Conservation (phyloP, 2,113 vertebrate species). For the Ctenomys sociabilis region DNA sequence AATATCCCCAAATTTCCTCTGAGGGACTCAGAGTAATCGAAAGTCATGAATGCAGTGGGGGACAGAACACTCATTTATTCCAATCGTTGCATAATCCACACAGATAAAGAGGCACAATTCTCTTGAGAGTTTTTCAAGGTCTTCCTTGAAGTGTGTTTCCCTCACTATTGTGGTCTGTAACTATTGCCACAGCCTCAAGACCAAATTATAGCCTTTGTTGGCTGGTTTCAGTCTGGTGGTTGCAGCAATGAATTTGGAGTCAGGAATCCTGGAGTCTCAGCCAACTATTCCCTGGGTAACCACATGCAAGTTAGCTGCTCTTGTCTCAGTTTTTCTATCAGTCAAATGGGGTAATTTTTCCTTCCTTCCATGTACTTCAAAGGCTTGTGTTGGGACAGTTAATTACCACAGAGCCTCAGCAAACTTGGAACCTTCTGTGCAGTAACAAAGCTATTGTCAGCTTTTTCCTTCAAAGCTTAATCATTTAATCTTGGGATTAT, state of each 20-base stretch:
- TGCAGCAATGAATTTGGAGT: slow-evolving; percentile 80
- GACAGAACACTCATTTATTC: slow-evolving; percentile 51
- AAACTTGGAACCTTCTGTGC: slow-evolving; percentile 23
- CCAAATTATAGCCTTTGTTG: slow-evolving; percentile 78
- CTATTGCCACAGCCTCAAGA: slow-evolving; percentile 70
- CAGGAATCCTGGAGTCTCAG: slow-evolving; percentile 79
- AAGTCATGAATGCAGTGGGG: slow-evolving; percentile 50
- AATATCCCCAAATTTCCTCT: slow-evolving; percentile 61
- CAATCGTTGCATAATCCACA: slow-evolving; percentile 67
- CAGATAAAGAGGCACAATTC: slow-evolving; percentile 73
- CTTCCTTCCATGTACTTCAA: slow-evolving; percentile 68
- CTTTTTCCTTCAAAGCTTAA: slow-evolving; percentile 56
- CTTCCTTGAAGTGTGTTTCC: slow-evolving; percentile 73
- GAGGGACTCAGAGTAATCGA: slow-evolving; percentile 47
- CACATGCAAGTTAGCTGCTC: slow-evolving; percentile 76
- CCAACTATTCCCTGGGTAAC: slow-evolving; percentile 78
- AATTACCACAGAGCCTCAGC: slow-evolving; percentile 45
- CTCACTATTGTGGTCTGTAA: slow-evolving; percentile 79
- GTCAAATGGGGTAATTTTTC: slow-evolving; percentile 79
- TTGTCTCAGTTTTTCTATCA: slow-evolving; percentile 82
- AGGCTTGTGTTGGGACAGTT: slow-evolving; percentile 48
- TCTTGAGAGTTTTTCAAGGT: slow-evolving; percentile 73
- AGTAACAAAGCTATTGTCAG: slow-evolving; percentile 66
- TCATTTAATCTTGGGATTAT: slow-evolving; percentile 48
- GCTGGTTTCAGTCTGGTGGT: slow-evolving; percentile 78